A percentile compares a stretch with the other conserved stretches of the same genome.
Evolutionary conservation across 2,888 invertebrate species (phyloP).

Genomic region (Drosophila incognita): DNA sequence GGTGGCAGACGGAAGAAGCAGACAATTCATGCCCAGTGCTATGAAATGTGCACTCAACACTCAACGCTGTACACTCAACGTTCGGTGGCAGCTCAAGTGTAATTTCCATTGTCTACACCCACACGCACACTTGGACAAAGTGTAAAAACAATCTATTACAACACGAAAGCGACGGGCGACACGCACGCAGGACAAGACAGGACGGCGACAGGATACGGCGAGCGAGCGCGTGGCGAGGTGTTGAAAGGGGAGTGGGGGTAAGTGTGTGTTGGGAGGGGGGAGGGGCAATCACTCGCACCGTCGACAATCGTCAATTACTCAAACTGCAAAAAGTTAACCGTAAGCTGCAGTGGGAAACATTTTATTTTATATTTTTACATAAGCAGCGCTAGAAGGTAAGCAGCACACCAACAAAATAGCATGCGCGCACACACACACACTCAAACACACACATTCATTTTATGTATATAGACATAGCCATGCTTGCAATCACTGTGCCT

Average conservation of each 20-base stretch:
- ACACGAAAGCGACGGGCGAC: slow-evolving; percentile 35
- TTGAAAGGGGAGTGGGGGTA: background rate
- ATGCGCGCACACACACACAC: slow-evolving; percentile 14
- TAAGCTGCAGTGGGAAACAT: slow-evolving; percentile 28
- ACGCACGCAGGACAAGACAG: slow-evolving; percentile 38
- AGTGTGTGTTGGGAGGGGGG: background rate
- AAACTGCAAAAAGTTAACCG: slow-evolving; percentile 36
- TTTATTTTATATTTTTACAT: slow-evolving; percentile 37
- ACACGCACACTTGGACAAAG: slow-evolving; percentile 26
- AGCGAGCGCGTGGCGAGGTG: background rate
- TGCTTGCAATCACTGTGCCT: slow-evolving; percentile 20
- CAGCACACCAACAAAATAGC: slow-evolving; percentile 22
- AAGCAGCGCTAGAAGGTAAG: slow-evolving; percentile 29
- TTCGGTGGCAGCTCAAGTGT: slow-evolving; percentile 65
- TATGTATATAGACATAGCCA: slow-evolving; percentile 5
- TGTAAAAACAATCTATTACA: slow-evolving; percentile 65
- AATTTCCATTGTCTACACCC: slow-evolving; percentile 69
- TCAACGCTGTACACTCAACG: slow-evolving; percentile 2
- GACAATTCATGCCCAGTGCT: slow-evolving; percentile 45
- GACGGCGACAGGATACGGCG: slow-evolving; percentile 16
- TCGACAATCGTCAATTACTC: slow-evolving; percentile 52
- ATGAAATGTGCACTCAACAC: slow-evolving; percentile 38
- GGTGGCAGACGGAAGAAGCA: slow-evolving; percentile 15
- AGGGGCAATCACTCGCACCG: slow-evolving; percentile 25
- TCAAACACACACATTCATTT: background rate